Evolutionary conservation across 2,888 invertebrate species (phyloP).

Genomic region (Hirtodrosophila duncani): DNA sequence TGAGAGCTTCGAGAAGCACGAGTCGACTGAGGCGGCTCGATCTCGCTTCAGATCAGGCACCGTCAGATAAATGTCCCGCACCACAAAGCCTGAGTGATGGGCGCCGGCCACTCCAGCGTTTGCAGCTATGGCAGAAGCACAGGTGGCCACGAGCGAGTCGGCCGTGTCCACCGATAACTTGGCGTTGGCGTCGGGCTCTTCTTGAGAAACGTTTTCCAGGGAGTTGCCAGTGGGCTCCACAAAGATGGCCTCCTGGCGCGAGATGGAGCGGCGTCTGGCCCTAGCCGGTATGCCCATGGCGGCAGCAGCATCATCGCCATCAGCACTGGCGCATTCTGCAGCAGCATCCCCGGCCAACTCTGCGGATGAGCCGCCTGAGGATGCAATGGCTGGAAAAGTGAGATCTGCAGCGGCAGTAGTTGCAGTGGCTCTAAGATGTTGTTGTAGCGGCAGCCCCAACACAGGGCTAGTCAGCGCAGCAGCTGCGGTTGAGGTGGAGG

Average conservation of each 20-base stretch:
- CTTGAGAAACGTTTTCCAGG: constrained; percentile 84
- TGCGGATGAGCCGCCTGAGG: constrained; percentile 21
- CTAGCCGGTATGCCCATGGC: constrained; percentile 70
- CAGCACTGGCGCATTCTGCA: constrained; percentile 28
- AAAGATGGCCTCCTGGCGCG: constrained; percentile 90
- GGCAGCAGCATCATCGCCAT: constrained; percentile 61
- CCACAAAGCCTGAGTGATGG: constrained; percentile 75
- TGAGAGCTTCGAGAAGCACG: constrained; percentile 88
- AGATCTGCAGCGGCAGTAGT: constrained; percentile 26
- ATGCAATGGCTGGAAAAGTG: constrained; percentile 58
- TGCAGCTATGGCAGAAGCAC: constrained; percentile 63
- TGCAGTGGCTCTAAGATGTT: constrained; percentile 28
- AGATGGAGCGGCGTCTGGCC: constrained; percentile 85
- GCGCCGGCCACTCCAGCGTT: constrained; percentile 50
- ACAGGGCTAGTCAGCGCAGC: constrained; percentile 75
- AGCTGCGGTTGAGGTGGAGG: constrained; percentile 45
- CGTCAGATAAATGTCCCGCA: constrained; percentile 86
- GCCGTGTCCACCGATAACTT: constrained; percentile 59
- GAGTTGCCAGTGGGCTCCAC: constrained; percentile 86
- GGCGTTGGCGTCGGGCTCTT: constrained; percentile 56
- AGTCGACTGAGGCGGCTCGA: constrained; percentile 92
- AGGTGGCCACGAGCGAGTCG: constrained; percentile 74
- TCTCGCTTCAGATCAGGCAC: constrained; percentile 91
- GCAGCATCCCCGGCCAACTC: constrained; percentile 42
- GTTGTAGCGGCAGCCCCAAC: constrained; percentile 63